phyloP scores from a whole-genome alignment of 2,113 vertebrate species.

The Epinephelus fuscoguttatus region DNA sequence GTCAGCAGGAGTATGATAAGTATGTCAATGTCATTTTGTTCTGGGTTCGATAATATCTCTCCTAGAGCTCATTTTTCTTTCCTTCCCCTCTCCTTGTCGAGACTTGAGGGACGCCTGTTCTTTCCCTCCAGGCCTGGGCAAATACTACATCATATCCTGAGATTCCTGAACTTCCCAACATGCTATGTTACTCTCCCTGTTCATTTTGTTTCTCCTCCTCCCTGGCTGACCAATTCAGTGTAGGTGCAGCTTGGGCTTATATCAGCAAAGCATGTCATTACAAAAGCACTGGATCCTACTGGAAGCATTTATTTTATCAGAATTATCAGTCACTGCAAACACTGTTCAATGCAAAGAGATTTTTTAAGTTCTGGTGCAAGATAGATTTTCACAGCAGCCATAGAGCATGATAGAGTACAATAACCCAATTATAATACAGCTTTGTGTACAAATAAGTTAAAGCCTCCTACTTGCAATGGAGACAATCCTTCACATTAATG shows the following conservation, averaged over 20 bases:
- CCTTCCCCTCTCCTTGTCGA: slow-evolving; percentile 14
- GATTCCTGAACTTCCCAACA: slow-evolving; percentile 66
- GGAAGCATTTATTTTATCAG: slow-evolving; percentile 3
- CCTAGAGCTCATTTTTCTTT: not conserved
- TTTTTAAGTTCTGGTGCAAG: not conserved
- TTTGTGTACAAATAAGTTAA: not conserved
- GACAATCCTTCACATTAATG: slow-evolving; percentile 19
- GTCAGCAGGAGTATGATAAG: slow-evolving; percentile 11
- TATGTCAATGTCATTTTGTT: not conserved
- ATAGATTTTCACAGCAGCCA: not conserved
- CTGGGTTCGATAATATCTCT: slow-evolving; percentile 12
- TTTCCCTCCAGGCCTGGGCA: slow-evolving; percentile 40
- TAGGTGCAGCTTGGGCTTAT: not conserved
- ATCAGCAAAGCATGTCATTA: slow-evolving; percentile 21
- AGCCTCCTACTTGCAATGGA: not conserved
- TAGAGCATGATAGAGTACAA: not conserved
- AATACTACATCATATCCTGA: slow-evolving; percentile 68
- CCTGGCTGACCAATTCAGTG: not conserved
- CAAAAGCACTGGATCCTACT: slow-evolving; percentile 14
- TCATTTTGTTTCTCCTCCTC: not conserved
- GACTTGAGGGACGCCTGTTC: slow-evolving; percentile 33
- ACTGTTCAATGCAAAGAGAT: not conserved
- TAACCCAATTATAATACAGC: not conserved
- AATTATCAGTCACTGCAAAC: slow-evolving; percentile 11
- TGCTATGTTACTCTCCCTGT: slow-evolving; percentile 30